Percentiles rank a stretch among this genome's conserved stretches.
Conservation (phyloP, 2,888 invertebrate genomes). For the Imbricaverruca yamaguchii region DNA sequence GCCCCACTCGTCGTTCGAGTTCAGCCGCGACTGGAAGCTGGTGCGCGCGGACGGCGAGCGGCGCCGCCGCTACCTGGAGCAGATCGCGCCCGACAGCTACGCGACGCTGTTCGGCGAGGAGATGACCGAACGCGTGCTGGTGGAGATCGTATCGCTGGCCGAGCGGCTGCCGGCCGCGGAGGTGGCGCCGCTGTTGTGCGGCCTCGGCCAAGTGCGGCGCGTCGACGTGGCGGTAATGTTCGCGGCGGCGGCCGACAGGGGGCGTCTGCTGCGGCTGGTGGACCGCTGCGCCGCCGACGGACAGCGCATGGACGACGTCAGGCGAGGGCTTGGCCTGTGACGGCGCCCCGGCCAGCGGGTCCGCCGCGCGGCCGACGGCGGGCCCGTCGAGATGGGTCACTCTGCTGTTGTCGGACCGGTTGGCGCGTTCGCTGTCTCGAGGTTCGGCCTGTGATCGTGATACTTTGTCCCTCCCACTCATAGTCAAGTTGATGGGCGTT, state of each 20-base stretch:
- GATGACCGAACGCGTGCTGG: constrained; percentile 30
- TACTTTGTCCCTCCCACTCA: no score
- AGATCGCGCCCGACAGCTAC: constrained; percentile 29
- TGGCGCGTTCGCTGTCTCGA: neutral
- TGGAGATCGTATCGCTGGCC: constrained; percentile 25
- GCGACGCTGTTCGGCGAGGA: constrained; percentile 29
- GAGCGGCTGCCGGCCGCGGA: neutral
- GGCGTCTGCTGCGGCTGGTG: neutral
- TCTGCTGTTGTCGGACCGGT: neutral
- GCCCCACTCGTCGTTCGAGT: neutral
- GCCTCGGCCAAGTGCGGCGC: constrained; percentile 17
- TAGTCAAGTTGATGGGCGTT: neutral
- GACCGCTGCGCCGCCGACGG: neutral
- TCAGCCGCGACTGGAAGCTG: neutral
- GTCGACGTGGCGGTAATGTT: constrained; percentile 25
- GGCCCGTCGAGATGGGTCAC: neutral
- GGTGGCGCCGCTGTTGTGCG: neutral
- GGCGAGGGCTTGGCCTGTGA: neutral
- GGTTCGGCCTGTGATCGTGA: neutral
- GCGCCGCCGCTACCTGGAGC: constrained; percentile 23
- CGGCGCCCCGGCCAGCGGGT: neutral
- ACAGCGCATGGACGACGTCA: neutral
- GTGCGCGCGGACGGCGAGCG: neutral
- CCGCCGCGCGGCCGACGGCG: neutral
- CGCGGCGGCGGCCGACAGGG: constrained; percentile 7